Conservation (phyloP, 2,797 vertebrate species). For the Chiloscyllium punctatum region DNA sequence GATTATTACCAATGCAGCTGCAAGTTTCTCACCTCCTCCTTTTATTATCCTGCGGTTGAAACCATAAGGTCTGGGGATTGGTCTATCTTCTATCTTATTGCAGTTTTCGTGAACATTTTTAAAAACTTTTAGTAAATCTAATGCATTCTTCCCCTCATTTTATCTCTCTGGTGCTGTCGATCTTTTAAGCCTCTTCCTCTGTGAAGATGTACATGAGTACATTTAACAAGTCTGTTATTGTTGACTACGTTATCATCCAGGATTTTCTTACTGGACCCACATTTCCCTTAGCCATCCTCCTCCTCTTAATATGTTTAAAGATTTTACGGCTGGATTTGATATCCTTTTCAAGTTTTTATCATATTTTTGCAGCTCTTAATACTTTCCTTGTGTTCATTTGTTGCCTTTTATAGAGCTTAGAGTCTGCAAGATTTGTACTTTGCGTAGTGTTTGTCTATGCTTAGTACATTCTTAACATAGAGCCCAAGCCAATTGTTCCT, state of each 20-base stretch:
- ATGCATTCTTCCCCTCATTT: not conserved
- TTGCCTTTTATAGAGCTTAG: constrained; percentile 1
- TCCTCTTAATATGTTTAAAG: not conserved
- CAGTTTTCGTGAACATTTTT: not conserved
- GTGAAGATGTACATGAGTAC: not conserved
- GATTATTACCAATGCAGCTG: not conserved
- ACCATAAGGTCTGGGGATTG: not conserved
- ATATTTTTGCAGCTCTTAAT: not conserved
- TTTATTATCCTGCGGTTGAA: not conserved
- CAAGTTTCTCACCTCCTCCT: not conserved
- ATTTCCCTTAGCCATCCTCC: not conserved
- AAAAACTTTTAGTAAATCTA: not conserved
- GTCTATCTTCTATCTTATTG: not conserved
- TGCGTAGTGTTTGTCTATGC: not conserved
- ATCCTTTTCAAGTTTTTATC: not conserved
- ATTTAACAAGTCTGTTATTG: not conserved
- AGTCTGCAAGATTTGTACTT: not conserved
- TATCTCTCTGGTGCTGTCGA: not conserved
- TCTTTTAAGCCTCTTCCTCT: not conserved
- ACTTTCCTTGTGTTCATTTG: constrained; percentile 1
- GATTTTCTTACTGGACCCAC: not conserved
- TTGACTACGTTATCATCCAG: not conserved
- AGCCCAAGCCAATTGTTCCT: not conserved
- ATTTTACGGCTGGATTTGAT: not conserved
- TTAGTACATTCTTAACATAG: not conserved